A percentile compares a stretch with the other conserved stretches of the same genome.
phyloP scores from a whole-genome alignment of 2,113 vertebrate genomes.

The Carassius carassius region DNA sequence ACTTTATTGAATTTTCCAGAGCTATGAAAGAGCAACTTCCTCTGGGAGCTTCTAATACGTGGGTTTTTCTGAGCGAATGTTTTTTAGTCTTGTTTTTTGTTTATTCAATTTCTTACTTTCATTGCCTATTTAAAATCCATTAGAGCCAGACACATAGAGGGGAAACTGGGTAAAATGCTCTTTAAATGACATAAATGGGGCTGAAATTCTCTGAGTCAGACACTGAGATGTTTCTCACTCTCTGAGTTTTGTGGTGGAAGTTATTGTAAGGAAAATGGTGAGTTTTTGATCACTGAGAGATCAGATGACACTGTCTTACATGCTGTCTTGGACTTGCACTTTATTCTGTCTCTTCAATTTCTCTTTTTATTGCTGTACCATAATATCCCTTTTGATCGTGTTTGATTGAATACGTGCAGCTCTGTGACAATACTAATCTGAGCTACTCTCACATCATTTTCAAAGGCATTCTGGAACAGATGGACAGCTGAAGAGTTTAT shows the following conservation, averaged over 20 bases:
- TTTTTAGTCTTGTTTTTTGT: slow-evolving; percentile 14
- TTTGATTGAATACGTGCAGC: slow-evolving; percentile 35
- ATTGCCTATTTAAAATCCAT: background rate
- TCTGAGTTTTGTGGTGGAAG: background rate
- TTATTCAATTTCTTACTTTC: background rate
- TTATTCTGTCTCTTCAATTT: slow-evolving; percentile 32
- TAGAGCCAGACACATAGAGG: background rate
- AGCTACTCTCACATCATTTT: slow-evolving; percentile 27
- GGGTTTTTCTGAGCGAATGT: background rate
- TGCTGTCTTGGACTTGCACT: slow-evolving; percentile 2
- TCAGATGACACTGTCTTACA: slow-evolving; percentile 18
- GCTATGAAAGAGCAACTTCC: background rate
- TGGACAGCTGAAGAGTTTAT: background rate
- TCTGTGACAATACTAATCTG: background rate
- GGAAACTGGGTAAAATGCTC: background rate
- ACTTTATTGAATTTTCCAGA: background rate
- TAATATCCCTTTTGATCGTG: slow-evolving; percentile 40
- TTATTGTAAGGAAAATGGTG: background rate
- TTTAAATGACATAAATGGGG: slow-evolving; percentile 3
- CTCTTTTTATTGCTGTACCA: slow-evolving; percentile 1
- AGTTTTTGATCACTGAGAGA: slow-evolving; percentile 13
- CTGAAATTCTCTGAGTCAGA: background rate
- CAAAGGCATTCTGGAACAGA: background rate
- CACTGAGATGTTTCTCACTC: background rate
- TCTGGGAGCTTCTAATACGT: background rate